Conservation (phyloP, 2,888 invertebrate species). For the Oegoconia quadripuncta region DNA sequence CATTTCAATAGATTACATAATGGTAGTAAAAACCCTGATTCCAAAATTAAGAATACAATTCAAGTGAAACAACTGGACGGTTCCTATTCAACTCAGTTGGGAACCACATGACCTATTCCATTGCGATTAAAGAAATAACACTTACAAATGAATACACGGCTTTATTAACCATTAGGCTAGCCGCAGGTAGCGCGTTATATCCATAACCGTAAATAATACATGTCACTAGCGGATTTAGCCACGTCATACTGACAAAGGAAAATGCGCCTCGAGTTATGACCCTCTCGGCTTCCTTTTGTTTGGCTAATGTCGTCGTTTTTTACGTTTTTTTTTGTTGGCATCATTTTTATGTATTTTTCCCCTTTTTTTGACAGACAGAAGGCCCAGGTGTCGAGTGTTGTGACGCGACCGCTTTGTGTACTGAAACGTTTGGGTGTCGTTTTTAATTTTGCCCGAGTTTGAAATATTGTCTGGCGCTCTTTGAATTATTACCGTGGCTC, state of each 20-base stretch:
- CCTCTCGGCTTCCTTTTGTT: constrained; percentile 68
- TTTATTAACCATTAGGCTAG: too few species aligned
- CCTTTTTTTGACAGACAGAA: constrained; percentile 38
- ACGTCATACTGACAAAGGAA: constrained; percentile 66
- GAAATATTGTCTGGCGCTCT: constrained; percentile 18
- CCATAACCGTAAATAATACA: constrained; percentile 49
- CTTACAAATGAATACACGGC: too few species aligned
- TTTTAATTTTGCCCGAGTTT: constrained; percentile 38
- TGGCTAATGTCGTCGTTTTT: constrained; percentile 58
- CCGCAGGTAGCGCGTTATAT: constrained; percentile 4
- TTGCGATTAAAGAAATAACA: not conserved
- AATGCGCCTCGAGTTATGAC: constrained; percentile 65
- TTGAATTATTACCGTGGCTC: constrained; percentile 1
- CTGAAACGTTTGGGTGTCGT: constrained; percentile 32
- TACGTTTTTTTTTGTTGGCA: constrained; percentile 32
- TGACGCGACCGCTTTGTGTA: constrained; percentile 47
- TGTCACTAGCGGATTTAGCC: constrained; percentile 59
- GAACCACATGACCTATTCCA: not conserved
- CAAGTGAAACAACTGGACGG: not conserved
- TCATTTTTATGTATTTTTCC: constrained; percentile 31
- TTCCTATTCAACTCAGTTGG: not conserved
- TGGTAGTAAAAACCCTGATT: too few species aligned
- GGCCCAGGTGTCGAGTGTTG: constrained; percentile 50
- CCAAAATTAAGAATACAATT: not conserved
- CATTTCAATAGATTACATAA: too few species aligned